phyloP scores from a whole-genome alignment of 1,140 invertebrate genomes.

The Sesamia nonagrioides region DNA sequence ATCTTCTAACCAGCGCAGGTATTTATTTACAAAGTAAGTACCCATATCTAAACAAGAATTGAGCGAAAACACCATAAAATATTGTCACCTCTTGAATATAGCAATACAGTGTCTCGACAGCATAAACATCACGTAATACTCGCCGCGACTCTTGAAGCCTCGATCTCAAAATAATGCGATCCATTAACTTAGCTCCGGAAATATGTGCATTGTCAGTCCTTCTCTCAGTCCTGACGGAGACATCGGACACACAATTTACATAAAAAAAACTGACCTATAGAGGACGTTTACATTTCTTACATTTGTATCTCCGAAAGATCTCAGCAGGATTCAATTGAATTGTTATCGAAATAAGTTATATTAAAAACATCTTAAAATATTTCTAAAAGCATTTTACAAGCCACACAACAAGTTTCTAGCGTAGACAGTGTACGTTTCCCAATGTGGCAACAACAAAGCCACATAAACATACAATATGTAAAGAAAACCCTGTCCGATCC shows the following conservation, averaged over 20 bases:
- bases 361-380: neutral
- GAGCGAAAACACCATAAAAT: constrained; percentile 3
- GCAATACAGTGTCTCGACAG: constrained; percentile 8
- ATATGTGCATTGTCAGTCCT: constrained; percentile 60
- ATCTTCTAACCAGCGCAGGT: too few relatives aligned
- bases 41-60: neutral
- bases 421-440: neutral
- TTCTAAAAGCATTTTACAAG: neutral
- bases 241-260: constrained; percentile 39
- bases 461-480: constrained; percentile 10
- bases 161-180: constrained; percentile 64
- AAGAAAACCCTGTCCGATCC: too few relatives aligned
- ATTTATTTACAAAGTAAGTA: neutral
- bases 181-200: constrained; percentile 64
- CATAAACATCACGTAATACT: constrained; percentile 18
- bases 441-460: neutral
- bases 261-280: constrained; percentile 47
- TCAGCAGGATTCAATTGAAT: neutral
- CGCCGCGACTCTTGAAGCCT: neutral
- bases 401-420: constrained; percentile 4
- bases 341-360: neutral
- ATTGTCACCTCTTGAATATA: neutral
- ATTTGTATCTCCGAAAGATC: neutral
- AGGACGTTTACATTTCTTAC: constrained; percentile 5
- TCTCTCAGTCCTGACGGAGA: constrained; percentile 32